Conservation (phyloP, 1,140 invertebrate genomes). For the Callitettix versicolor region DNA sequence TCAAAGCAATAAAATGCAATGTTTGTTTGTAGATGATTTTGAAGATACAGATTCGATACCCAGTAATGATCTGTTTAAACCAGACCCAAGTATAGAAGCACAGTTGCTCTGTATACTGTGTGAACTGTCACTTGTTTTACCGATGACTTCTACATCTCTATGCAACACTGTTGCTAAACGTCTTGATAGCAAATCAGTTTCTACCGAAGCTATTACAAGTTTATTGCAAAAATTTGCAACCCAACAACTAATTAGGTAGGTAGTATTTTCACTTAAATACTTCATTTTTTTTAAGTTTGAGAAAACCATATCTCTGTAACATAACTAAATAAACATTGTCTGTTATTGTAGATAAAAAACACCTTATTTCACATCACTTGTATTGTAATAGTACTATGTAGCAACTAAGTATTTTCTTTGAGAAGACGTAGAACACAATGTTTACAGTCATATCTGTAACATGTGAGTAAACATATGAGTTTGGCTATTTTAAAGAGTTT, state of each 20-base stretch:
- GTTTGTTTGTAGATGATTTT: constrained; percentile 32
- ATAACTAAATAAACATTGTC: no score
- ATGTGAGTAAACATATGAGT: no score
- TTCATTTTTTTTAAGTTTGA: constrained; percentile 2
- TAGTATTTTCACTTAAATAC: constrained; percentile 15
- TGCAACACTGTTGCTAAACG: constrained; percentile 47
- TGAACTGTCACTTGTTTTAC: constrained; percentile 63
- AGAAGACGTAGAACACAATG: no score
- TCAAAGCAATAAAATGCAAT: no score
- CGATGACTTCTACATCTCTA: constrained; percentile 60
- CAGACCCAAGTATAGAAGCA: constrained; percentile 51
- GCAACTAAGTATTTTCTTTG: no score
- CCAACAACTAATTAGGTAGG: constrained; percentile 66
- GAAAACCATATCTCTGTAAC: no score
- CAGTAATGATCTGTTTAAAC: constrained; percentile 34
- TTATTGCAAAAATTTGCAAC: constrained; percentile 78
- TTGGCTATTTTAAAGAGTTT: no score
- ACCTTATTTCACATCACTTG: no score
- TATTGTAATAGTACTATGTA: no score
- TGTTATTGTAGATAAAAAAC: no score
- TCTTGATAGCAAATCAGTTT: constrained; percentile 42
- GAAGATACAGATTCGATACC: constrained; percentile 29
- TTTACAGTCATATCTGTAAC: no score
- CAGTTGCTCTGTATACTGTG: constrained; percentile 61
- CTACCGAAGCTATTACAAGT: constrained; percentile 55